Conservation (phyloP, 2,113 vertebrate genomes). For the Saccopteryx bilineata region DNA sequence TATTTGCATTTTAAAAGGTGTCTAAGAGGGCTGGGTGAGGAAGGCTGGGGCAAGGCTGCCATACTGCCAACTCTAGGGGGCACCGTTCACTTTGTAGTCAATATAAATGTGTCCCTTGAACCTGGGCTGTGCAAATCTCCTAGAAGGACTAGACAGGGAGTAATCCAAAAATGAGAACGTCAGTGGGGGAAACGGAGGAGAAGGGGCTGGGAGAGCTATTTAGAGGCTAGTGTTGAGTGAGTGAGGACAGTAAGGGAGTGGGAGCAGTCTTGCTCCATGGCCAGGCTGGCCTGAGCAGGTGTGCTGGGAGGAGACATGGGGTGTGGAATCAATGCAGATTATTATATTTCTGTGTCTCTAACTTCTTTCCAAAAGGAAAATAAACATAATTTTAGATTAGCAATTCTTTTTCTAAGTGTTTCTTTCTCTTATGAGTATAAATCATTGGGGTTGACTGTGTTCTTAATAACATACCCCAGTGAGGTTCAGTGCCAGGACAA, state of each 20-base stretch:
- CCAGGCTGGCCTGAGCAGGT: neutral
- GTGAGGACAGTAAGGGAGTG: neutral
- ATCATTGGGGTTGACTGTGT: neutral
- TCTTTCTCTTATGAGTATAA: neutral
- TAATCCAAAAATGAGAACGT: neutral
- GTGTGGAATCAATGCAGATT: neutral
- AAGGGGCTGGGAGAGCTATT: neutral
- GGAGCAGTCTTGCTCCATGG: neutral
- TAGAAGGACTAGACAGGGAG: neutral
- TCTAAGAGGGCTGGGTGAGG: no score
- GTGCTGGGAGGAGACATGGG: neutral
- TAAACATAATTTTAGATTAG: slow-evolving; percentile 20
- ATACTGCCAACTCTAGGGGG: neutral
- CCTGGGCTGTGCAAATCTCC: rapidly evolving
- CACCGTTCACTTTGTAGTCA: neutral
- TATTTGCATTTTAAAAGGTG: neutral
- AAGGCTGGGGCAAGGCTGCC: neutral
- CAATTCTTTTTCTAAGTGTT: neutral
- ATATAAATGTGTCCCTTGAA: neutral
- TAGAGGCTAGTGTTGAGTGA: neutral
- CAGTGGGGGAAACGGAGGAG: neutral
- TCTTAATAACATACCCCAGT: neutral
- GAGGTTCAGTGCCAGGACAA: neutral
- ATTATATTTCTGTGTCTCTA: slow-evolving; percentile 5
- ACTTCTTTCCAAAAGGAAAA: slow-evolving; percentile 19